Conservation (phyloP, 2,113 vertebrate species). For the Neotragus pygmaeus region DNA sequence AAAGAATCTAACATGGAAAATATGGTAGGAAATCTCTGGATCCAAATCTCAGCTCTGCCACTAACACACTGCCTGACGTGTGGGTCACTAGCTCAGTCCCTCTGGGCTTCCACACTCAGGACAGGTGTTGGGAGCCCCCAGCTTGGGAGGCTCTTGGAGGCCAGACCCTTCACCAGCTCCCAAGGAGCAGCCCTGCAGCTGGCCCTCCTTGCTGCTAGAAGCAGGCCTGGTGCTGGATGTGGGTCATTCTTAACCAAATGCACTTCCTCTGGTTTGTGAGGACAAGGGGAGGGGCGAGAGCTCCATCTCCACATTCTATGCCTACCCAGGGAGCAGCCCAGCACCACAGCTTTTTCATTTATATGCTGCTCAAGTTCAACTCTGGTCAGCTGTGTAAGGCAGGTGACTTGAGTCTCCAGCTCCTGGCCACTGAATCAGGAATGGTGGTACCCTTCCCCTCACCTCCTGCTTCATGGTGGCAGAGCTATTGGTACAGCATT, state of each 20-base stretch:
- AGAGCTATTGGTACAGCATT: background rate
- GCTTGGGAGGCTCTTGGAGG: background rate
- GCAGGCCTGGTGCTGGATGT: background rate
- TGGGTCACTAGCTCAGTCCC: background rate
- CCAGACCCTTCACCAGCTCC: background rate
- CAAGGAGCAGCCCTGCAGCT: background rate
- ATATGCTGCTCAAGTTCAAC: background rate
- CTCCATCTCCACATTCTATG: background rate
- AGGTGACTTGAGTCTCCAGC: background rate
- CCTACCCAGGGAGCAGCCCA: background rate
- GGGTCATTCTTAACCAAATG: constrained; percentile 39
- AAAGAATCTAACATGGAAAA: background rate
- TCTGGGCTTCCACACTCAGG: background rate
- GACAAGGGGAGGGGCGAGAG: background rate
- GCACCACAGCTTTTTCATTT: background rate
- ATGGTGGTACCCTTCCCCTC: background rate
- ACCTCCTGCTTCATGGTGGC: background rate
- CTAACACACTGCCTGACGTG: background rate
- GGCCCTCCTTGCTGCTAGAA: background rate
- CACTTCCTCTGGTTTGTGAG: background rate
- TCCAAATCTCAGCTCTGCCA: background rate
- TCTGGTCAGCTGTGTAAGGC: background rate
- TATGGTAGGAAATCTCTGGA: background rate
- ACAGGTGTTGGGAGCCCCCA: background rate
- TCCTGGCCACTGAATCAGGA: background rate